phyloP scores from a whole-genome alignment of 1,140 invertebrate species.

The Brevipalpus yothersi region DNA sequence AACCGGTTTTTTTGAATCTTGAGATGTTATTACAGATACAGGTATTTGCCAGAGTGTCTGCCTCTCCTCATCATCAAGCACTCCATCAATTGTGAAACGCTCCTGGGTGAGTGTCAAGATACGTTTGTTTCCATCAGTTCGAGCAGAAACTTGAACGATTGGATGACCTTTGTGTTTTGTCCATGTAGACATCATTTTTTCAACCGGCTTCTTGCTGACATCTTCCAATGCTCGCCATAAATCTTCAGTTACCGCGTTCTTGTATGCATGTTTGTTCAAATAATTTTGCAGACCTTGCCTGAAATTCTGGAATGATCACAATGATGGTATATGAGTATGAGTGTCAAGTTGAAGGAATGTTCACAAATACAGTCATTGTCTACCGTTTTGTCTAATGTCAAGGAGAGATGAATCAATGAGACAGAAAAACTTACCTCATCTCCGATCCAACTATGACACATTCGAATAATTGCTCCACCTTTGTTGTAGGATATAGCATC shows the following conservation, averaged over 20 bases:
- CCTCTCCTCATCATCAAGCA: conserved; percentile 10
- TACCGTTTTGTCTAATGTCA: too few relatives aligned
- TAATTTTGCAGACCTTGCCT: conserved; percentile 86
- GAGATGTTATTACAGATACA: conserved; percentile 49
- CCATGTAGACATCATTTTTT: conserved; percentile 79
- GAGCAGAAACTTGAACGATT: conserved; percentile 23
- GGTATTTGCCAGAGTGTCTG: conserved; percentile 56
- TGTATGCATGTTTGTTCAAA: conserved; percentile 61
- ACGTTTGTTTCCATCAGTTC: conserved; percentile 26
- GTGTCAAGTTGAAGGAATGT: too few relatives aligned
- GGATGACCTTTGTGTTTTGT: conserved; percentile 82
- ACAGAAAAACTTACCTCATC: conserved; percentile 3
- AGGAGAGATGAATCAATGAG: too few relatives aligned
- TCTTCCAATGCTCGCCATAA: conserved; percentile 74
- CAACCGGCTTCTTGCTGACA: conserved; percentile 68
- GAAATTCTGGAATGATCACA: conserved; percentile 31
- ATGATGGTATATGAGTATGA: too few relatives aligned
- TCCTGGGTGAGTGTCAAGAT: conserved; percentile 46
- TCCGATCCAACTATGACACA: conserved; percentile 11
- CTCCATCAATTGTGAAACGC: conserved; percentile 63
- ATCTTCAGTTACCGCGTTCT: conserved; percentile 79
- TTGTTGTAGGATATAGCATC: conserved; percentile 25
- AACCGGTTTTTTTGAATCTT: conserved; percentile 27
- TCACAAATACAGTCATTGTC: too few relatives aligned
- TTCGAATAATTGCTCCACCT: conserved; percentile 23